Conservation (phyloP, 2,113 vertebrate species). For the Brachyhypopomus occidentalis region DNA sequence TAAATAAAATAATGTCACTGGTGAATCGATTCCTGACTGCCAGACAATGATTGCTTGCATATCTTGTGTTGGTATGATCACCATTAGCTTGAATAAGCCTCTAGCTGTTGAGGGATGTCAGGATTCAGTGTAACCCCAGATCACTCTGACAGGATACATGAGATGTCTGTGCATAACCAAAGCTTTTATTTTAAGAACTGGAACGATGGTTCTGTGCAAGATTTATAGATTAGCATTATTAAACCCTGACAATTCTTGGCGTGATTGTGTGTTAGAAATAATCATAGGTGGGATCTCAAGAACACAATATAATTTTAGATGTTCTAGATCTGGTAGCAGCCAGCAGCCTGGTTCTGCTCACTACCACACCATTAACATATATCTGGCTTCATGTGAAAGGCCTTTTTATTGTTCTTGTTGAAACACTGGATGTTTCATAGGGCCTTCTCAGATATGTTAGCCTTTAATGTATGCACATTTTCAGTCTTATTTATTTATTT, state of each 20-base stretch:
- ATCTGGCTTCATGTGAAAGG: too few relatives aligned
- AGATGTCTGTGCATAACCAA: constrained; percentile 15
- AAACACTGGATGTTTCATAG: background rate
- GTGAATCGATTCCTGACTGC: constrained; percentile 36
- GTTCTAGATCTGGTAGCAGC: background rate
- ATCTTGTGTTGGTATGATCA: constrained; percentile 36
- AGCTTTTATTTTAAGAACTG: constrained; percentile 27
- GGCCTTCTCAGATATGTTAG: background rate
- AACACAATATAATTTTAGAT: background rate
- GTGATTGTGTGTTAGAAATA: background rate
- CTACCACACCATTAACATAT: too few relatives aligned
- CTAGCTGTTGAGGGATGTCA: constrained; percentile 23
- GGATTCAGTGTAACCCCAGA: background rate
- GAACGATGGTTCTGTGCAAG: background rate
- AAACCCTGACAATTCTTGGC: constrained; percentile 4
- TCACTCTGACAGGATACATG: background rate
- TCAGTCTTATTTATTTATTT: background rate
- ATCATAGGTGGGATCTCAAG: background rate
- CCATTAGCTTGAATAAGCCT: constrained; percentile 20
- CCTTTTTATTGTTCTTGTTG: background rate
- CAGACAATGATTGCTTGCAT: constrained; percentile 21
- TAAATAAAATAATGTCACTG: constrained; percentile 61
- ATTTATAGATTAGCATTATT: constrained; percentile 24
- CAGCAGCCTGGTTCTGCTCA: background rate
- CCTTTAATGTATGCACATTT: background rate